Evolutionary conservation across 2,113 vertebrate genomes (phyloP).

Genomic region (Coracopsis vasa): DNA sequence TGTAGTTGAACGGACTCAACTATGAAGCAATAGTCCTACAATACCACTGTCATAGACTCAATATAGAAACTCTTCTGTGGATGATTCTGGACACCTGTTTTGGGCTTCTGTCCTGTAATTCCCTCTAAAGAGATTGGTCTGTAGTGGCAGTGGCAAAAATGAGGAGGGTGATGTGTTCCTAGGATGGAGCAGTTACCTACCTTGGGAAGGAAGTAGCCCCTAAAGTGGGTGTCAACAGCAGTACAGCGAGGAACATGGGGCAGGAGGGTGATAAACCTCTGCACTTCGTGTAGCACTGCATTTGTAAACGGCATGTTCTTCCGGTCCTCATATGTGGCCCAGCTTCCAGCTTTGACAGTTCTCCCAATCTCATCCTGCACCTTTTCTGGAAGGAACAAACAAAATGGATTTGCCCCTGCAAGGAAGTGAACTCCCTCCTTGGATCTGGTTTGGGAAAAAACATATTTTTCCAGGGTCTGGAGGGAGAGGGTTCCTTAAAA

Average conservation of each 20-base stretch:
- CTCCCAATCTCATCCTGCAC: conserved; percentile 74
- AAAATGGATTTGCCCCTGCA: background rate
- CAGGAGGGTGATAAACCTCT: conserved; percentile 85
- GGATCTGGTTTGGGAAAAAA: background rate
- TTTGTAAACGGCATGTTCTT: conserved; percentile 79
- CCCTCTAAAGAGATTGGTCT: background rate
- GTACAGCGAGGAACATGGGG: conserved; percentile 71
- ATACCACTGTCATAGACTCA: background rate
- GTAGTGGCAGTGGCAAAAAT: accelerated
- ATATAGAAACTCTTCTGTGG: background rate
- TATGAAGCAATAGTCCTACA: background rate
- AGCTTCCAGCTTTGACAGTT: conserved; percentile 22
- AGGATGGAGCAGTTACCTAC: conserved; percentile 18
- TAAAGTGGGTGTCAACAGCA: conserved; percentile 50
- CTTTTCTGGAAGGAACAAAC: conserved; percentile 46
- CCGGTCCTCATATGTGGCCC: conserved; percentile 62
- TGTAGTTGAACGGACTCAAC: background rate
- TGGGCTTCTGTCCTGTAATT: background rate
- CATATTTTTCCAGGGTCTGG: background rate
- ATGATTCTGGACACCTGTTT: background rate
- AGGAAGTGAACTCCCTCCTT: background rate
- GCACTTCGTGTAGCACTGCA: conserved; percentile 88
- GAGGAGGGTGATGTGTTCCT: background rate
- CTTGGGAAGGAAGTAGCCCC: conserved; percentile 78
- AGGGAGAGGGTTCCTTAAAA: background rate